Evolutionary conservation across 2,888 invertebrate genomes (phyloP), one percentile per base, ranked within the genome.

Genomic region (Ochropacha duplaris): DNA sequence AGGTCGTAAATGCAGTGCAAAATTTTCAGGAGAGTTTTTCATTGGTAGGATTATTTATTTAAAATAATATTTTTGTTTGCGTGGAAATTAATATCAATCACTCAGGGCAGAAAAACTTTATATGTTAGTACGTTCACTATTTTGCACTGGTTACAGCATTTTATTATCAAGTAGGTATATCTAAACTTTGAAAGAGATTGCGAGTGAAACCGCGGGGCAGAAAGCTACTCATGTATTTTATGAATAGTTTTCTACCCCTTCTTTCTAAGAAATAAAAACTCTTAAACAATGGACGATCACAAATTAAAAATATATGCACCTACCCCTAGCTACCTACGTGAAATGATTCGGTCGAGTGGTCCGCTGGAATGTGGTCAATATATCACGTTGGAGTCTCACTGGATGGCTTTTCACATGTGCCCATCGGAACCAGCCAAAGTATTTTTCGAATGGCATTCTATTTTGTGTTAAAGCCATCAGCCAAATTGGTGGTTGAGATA

Each of bases 301-400:
- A 39, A 39, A 39, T 39, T 1, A 39, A 39, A 39, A 16, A 39
- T 39, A 5, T 39, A 39, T 1, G 16, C 1, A 44, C n/a, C 44
- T 44, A 44, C 39, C 16, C 16, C 16, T 16, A 39, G 12, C 1
- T 39, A 39, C 8, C 6, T 16, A 16, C 8, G 19, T 44, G 16
- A 19, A 44, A 19, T 19, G 44, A 44, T 44, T 44, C 44, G 51
- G 52, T 39, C 36, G 39, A 24, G 52, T 26, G 34, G 57, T 58
- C 58, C 57, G 57, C 55, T 57, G 31, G 24, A 52, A 39, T 54
- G 49, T 34, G 55, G 44, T 44, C 44, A 44, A 58, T 61, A 58
- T 61, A 61, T 61, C 44, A 54, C 52, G 55, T 54, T 36, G 39
- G 39, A 39, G 26, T 55, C 54, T 16, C 26, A 22, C 50, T 54